Percentiles rank a stretch among this genome's conserved stretches.
Conservation (phyloP, 2,113 vertebrate genomes). For the Cichladusa arquata region DNA sequence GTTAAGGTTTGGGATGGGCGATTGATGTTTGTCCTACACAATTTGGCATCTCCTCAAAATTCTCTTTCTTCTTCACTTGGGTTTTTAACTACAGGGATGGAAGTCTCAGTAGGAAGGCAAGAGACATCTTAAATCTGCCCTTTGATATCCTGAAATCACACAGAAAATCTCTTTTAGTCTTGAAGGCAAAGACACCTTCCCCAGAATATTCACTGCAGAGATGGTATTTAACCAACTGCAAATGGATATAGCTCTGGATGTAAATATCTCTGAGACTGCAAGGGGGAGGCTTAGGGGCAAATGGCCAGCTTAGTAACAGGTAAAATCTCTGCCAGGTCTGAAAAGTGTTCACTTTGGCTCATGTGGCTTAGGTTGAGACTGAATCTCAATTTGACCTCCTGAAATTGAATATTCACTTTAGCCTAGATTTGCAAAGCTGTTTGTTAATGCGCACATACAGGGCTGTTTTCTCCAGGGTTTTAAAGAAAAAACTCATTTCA, state of each 20-base stretch:
- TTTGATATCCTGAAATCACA: neutral
- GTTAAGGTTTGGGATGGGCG: neutral
- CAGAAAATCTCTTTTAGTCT: neutral
- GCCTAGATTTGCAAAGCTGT: conserved; percentile 84
- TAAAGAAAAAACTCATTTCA: conserved; percentile 84
- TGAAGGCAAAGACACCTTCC: neutral
- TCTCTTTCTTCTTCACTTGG: neutral
- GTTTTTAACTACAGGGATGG: neutral
- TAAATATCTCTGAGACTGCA: neutral
- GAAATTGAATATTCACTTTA: conserved; percentile 89
- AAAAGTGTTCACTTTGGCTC: conserved; percentile 7
- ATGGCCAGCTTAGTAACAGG: neutral
- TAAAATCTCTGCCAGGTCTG: neutral
- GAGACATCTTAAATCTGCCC: neutral
- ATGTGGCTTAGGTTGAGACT: conserved; percentile 58
- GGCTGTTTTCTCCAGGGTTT: conserved; percentile 81
- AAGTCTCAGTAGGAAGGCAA: neutral
- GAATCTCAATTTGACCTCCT: conserved; percentile 85
- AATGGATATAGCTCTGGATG: neutral
- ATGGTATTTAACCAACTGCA: neutral
- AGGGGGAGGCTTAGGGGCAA: neutral
- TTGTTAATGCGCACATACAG: conserved; percentile 78
- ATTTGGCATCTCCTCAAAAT: neutral
- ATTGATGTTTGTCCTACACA: neutral
- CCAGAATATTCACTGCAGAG: neutral